A percentile compares a stretch with the other conserved stretches of the same genome.
Conservation (phyloP, 2,113 vertebrate genomes). For the Chloropsis cyanopogon region DNA sequence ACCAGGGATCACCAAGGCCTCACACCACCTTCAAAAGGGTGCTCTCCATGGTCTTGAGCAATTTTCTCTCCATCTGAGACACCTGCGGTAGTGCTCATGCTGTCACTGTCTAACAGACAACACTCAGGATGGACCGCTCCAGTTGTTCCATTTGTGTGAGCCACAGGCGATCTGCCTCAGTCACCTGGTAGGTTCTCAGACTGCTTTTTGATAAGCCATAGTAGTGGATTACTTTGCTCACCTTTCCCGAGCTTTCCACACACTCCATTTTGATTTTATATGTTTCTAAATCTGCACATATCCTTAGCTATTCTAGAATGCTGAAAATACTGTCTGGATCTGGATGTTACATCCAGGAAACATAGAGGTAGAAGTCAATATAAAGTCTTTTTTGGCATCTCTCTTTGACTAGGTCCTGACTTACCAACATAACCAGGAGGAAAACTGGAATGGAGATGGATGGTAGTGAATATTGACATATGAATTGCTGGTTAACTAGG, state of each 20-base stretch:
- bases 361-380: neutral
- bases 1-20: neutral
- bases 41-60: neutral
- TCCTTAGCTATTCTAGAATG: neutral
- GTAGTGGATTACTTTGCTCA: neutral
- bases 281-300: neutral
- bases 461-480: neutral
- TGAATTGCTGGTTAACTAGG: neutral
- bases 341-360: neutral
- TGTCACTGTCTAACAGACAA: neutral
- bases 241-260: neutral
- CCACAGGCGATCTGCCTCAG: neutral
- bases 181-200: neutral
- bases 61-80: neutral
- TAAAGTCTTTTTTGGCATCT: neutral
- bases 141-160: neutral
- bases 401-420: neutral
- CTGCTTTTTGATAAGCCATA: neutral
- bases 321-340: neutral
- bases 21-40: neutral
- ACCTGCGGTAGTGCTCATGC: neutral
- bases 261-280: neutral
- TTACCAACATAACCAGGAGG: neutral
- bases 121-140: neutral
- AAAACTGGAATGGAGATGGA: neutral